Percentiles rank a stretch among this genome's conserved stretches.
Evolutionary conservation across 2,888 invertebrate species (phyloP).

Genomic region (Koerneria pararmatus): DNA sequence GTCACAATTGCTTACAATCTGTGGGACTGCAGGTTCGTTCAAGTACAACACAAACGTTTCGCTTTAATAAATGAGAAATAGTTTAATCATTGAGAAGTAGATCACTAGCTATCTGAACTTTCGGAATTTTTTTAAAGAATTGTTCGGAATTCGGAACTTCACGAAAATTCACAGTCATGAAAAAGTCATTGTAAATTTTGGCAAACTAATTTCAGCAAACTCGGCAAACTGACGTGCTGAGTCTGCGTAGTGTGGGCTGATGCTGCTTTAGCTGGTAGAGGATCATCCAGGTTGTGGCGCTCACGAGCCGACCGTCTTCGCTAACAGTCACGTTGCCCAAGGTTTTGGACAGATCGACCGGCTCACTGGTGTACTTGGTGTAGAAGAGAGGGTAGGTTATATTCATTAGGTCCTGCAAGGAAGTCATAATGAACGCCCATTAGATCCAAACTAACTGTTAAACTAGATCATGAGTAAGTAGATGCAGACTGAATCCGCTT

Average conservation of each 20-base stretch:
- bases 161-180: too few relatives aligned
- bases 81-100: too few relatives aligned
- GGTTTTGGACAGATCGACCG: conserved; percentile 37
- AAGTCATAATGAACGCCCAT: too few relatives aligned
- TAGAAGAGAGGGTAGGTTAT: conserved; percentile 46
- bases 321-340: conserved; percentile 34
- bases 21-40: too few relatives aligned
- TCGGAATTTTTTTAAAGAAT: not conserved
- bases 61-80: too few relatives aligned
- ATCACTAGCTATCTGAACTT: not conserved
- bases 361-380: conserved; percentile 44
- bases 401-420: conserved; percentile 35
- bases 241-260: conserved; percentile 19
- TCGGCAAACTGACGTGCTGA: conserved; percentile 28
- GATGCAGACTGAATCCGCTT: too few relatives aligned
- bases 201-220: conserved; percentile 11
- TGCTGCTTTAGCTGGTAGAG: conserved; percentile 46
- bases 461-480: too few relatives aligned
- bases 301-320: conserved; percentile 27
- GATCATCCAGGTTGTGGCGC: conserved; percentile 47
- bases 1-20: too few relatives aligned
- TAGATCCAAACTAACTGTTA: too few relatives aligned
- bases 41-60: too few relatives aligned
- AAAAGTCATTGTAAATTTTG: too few relatives aligned
- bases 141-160: not conserved